Evolutionary conservation across 1,140 invertebrate species (phyloP).

Genomic region (Hyles euphorbiae): DNA sequence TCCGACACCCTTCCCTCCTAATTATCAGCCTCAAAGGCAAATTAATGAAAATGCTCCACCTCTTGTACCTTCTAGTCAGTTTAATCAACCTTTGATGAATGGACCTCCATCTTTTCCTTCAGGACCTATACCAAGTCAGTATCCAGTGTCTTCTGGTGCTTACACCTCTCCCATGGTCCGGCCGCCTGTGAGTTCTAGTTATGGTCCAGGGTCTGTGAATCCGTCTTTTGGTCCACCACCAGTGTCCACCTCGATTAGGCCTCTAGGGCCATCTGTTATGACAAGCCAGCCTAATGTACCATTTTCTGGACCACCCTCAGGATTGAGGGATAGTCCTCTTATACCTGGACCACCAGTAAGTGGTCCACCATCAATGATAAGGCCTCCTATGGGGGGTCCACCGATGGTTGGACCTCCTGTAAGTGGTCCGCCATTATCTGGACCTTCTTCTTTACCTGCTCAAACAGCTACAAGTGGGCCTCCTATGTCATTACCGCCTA

Average conservation of each 20-base stretch:
- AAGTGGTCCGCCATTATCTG: slow-evolving; percentile 16
- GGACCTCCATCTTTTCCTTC: slow-evolving; percentile 33
- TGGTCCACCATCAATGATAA: slow-evolving; percentile 13
- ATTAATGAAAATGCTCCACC: slow-evolving; percentile 71
- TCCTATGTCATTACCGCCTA: background rate
- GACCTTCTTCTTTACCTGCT: background rate
- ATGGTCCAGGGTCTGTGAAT: slow-evolving; percentile 34
- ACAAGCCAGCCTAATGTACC: slow-evolving; percentile 41
- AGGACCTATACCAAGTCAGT: slow-evolving; percentile 1
- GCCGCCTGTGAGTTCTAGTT: slow-evolving; percentile 25
- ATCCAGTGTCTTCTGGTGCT: slow-evolving; percentile 24
- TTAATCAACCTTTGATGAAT: slow-evolving; percentile 53
- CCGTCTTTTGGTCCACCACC: slow-evolving; percentile 27
- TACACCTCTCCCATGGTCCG: slow-evolving; percentile 32
- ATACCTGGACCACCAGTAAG: slow-evolving; percentile 22
- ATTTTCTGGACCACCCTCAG: slow-evolving; percentile 30
- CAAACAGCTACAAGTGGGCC: slow-evolving; percentile 13
- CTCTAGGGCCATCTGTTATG: slow-evolving; percentile 18
- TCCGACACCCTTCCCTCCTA: slow-evolving; percentile 38
- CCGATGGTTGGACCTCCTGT: slow-evolving; percentile 15
- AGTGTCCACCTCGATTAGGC: slow-evolving; percentile 6
- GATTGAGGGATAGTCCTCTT: slow-evolving; percentile 30
- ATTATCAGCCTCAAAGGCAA: slow-evolving; percentile 47
- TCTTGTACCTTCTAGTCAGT: slow-evolving; percentile 64
- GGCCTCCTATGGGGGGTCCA: slow-evolving; percentile 17